Conservation (phyloP, 2,113 vertebrate species). For the Colossoma macropomum region DNA sequence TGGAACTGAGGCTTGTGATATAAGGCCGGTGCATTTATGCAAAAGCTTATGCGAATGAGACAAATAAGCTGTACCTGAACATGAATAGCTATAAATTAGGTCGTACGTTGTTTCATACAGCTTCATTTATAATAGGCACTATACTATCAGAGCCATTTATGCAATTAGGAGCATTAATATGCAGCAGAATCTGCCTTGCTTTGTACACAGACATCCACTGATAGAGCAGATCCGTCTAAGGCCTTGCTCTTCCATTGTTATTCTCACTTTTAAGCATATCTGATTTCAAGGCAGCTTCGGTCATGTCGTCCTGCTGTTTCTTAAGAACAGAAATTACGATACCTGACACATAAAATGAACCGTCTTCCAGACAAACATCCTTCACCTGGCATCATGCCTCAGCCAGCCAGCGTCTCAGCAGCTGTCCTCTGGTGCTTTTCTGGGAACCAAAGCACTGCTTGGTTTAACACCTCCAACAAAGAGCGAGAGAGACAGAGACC, state of each 20-base stretch:
- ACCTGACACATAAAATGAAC: constrained; percentile 19
- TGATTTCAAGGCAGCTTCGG: neutral
- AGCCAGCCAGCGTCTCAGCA: neutral
- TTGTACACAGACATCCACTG: neutral
- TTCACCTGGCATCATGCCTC: neutral
- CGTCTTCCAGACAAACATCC: constrained; percentile 2
- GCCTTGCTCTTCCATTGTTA: neutral
- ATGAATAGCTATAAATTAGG: neutral
- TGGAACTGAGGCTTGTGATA: neutral
- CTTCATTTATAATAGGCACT: neutral
- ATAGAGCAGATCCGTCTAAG: neutral
- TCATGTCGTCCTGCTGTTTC: neutral
- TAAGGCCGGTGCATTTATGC: neutral
- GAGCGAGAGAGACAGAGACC: neutral
- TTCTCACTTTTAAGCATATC: neutral
- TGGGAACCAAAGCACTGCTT: constrained; percentile 23
- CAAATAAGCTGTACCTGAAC: neutral
- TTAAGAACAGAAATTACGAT: constrained; percentile 17
- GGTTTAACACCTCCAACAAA: constrained; percentile 52
- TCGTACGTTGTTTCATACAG: neutral
- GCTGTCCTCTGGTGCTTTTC: constrained; percentile 5
- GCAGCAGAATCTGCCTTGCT: neutral
- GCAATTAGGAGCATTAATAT: neutral
- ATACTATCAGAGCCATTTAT: neutral
- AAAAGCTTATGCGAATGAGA: neutral